These are phyloP conservation scores for Deroptyus accipitrinus DNA, from an alignment of 2,113 vertebrate species.

Conservation along the genomic window DNA sequence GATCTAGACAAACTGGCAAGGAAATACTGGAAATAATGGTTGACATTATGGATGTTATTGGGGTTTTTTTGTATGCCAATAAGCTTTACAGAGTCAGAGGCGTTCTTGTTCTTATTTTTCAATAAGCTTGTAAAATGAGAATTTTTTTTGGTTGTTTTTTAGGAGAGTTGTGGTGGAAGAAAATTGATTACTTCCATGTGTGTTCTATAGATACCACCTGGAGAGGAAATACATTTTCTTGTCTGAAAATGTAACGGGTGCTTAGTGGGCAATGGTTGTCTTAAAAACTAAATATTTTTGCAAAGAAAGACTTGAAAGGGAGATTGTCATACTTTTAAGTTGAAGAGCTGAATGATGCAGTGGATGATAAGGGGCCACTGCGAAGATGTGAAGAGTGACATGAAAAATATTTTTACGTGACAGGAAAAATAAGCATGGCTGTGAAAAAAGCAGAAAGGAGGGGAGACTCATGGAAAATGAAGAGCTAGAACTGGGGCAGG, in stretches of 20 bases:
- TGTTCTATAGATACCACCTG: background rate
- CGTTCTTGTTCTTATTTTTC: background rate
- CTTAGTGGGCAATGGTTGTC: background rate
- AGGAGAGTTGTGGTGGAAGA: background rate
- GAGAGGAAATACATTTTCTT: background rate
- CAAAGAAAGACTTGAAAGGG: background rate
- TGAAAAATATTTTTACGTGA: background rate
- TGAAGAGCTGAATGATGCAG: background rate
- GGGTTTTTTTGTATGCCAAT: background rate
- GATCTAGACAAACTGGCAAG: background rate
- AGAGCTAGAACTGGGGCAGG: background rate
- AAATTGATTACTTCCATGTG: background rate
- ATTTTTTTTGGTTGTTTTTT: background rate
- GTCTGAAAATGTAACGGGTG: background rate
- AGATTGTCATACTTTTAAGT: background rate
- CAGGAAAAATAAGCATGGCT: background rate
- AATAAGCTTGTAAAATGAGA: background rate
- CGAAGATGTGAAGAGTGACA: background rate
- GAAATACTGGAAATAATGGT: background rate
- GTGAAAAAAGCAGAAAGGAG: background rate
- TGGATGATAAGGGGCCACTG: background rate
- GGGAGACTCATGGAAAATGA: background rate
- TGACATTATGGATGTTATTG: background rate
- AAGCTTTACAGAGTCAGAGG: background rate
- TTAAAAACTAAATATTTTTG: background rate